A percentile compares a stretch with the other conserved stretches of the same genome.
Evolutionary conservation across 2,888 invertebrate genomes (phyloP).

Genomic region (Homarus gammarus): DNA sequence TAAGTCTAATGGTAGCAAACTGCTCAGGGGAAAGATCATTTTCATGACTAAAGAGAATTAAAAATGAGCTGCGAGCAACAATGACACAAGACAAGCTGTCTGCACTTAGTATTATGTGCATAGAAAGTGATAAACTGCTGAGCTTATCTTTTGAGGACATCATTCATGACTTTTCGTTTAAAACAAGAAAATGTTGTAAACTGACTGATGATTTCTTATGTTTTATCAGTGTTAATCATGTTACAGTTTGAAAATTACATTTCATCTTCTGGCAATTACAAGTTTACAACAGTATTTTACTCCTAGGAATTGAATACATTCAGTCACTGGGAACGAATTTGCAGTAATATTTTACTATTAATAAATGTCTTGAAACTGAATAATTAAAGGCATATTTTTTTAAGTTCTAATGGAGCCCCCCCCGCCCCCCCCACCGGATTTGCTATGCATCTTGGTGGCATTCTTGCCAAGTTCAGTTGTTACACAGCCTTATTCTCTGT

Average conservation of each 20-base stretch:
- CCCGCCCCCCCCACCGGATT: no score
- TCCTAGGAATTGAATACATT: neutral
- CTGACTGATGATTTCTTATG: neutral
- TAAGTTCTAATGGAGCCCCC: neutral
- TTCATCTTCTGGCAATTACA: neutral
- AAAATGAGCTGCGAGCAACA: constrained; percentile 42
- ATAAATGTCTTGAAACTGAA: neutral
- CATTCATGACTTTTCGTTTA: constrained; percentile 41
- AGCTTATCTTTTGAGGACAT: constrained; percentile 55
- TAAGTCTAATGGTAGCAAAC: constrained; percentile 50
- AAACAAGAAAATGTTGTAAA: constrained; percentile 2
- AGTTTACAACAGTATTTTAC: neutral
- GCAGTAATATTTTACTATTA: neutral
- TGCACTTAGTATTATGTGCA: constrained; percentile 53
- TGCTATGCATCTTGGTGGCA: no score
- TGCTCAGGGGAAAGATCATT: constrained; percentile 55
- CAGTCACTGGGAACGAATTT: neutral
- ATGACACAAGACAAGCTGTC: constrained; percentile 43
- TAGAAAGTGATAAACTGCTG: constrained; percentile 49
- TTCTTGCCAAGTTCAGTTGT: no score
- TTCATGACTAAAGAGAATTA: constrained; percentile 39
- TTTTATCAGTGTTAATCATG: neutral
- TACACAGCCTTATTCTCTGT: neutral
- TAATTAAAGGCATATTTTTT: neutral
- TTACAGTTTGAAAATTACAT: neutral